These are phyloP conservation scores for Colletes collaris DNA, from an alignment of 2,888 invertebrate species.

Conservation along the genomic window DNA sequence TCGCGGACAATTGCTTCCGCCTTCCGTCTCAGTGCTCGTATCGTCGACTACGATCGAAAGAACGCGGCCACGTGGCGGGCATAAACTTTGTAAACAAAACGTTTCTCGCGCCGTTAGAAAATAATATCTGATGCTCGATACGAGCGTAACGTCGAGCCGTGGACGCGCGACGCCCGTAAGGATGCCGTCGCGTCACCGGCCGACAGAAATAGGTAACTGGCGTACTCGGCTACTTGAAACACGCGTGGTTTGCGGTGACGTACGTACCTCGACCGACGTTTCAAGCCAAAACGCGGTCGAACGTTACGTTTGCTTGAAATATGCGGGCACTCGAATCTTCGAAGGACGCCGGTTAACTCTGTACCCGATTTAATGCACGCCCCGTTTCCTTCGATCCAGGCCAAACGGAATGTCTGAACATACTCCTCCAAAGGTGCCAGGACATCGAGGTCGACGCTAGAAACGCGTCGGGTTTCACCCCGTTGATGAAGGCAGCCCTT, in stretches of 20 bases:
- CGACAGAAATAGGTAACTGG: conserved; percentile 55
- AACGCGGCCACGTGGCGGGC: conserved; percentile 26
- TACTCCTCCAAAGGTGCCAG: conserved; percentile 87
- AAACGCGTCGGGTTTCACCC: conserved; percentile 89
- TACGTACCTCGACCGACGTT: conserved; percentile 32
- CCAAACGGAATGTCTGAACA: conserved; percentile 88
- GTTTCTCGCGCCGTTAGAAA: conserved; percentile 1
- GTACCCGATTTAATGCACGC: background rate
- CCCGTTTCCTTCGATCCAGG: conserved; percentile 82
- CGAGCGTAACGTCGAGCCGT: conserved; percentile 41
- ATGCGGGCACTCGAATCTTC: conserved; percentile 20
- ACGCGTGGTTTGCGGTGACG: conserved; percentile 57
- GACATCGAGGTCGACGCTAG: conserved; percentile 88
- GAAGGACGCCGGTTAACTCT: conserved; percentile 18
- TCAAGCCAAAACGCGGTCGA: conserved; percentile 55
- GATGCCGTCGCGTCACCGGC: conserved; percentile 50
- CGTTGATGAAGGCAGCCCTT: conserved; percentile 90
- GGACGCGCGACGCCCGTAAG: conserved; percentile 33
- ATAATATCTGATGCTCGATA: conserved; percentile 3
- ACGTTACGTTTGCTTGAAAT: conserved; percentile 51
- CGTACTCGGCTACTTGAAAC: conserved; percentile 54
- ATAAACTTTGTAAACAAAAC: conserved; percentile 18
- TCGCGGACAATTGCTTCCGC: conserved; percentile 1
- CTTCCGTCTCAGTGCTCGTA: background rate
- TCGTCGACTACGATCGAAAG: background rate